Evolutionary conservation across 2,113 vertebrate species (phyloP).

Genomic region (Geococcyx californianus): DNA sequence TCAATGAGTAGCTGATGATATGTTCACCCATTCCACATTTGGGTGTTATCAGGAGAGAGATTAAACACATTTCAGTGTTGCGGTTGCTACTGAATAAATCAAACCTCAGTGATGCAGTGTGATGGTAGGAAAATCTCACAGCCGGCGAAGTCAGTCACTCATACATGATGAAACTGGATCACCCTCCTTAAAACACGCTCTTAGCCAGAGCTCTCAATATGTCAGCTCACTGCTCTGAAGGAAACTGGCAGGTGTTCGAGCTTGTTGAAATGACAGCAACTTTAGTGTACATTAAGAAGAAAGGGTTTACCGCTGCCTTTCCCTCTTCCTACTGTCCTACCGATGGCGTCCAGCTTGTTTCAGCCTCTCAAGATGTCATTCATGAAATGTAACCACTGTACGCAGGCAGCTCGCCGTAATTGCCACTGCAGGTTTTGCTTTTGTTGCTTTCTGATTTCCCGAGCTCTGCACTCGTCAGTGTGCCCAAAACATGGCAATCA

Average conservation of each 20-base stretch:
- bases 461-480: not conserved
- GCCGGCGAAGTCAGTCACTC: not conserved
- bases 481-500: not conserved
- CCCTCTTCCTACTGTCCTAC: not conserved
- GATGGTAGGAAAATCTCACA: constrained; percentile 40
- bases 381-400: not conserved
- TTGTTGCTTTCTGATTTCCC: not conserved
- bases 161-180: constrained; percentile 32
- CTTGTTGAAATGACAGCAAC: not conserved
- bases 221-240: constrained; percentile 13
- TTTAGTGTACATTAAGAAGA: not conserved
- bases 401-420: not conserved
- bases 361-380: not conserved
- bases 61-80: constrained; percentile 85
- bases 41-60: constrained; percentile 64
- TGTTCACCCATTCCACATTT: constrained; percentile 28
- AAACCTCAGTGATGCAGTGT: not conserved
- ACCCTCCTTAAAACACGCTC: not conserved
- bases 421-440: not conserved
- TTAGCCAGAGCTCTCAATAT: constrained; percentile 29
- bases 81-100: constrained; percentile 82
- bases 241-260: constrained; percentile 21
- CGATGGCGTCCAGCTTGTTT: not conserved
- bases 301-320: not conserved
- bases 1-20: constrained; percentile 24